Base-by-base conservation (phyloP, 2,113 vertebrate genomes). In the Thunnus thynnus region DNA sequence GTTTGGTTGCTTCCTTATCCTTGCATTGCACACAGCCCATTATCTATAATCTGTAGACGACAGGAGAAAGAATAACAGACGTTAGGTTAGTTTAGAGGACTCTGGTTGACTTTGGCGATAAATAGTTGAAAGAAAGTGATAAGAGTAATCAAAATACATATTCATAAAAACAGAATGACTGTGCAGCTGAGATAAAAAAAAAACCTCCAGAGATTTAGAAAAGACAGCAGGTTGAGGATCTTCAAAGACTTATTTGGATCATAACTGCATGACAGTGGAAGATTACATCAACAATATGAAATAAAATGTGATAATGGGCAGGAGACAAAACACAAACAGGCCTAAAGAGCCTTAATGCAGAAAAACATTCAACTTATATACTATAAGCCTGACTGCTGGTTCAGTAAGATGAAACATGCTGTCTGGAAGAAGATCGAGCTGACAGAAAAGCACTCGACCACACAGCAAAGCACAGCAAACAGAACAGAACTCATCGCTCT, bases 21-120 rank as follows among this genome's bases (percentile, higher is more conserved):
- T 98, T 99, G 96, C 97, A 99, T 98, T 99, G 98, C 96, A 98
- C 97, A 97, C 98, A 99, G 97, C 98, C 98, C 98, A 99, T 99
- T 98, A 96, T 99, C 96, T 97, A 96, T 93, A 95, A 93, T 96
- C 97, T 97, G 93, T 22, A 48, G 20, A 60, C 27, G 36, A 92
- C 27, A 72, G 66, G 13, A 79, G 20, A 54, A 22, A 56, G 3
- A 77, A 58, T 66, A 58, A 65, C 30, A 81, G 11, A 51, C 32
- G 27, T 12, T 2, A 27, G 30, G 41, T 13, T 46, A 30, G 6
- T 56, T 48, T 11, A 30, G 63, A 17, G 30, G 3, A 20, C 62
- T 30, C 17, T 10, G 16, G 13, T 30, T n/a, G 2, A 57, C 14
- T 18, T 18, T 6, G 56, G 54, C 1, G 1, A 72, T 13, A 30